A percentile compares a stretch with the other conserved stretches of the same genome.
Evolutionary conservation across 2,888 invertebrate genomes (phyloP).

Genomic region (Agriopis leucophaearia): DNA sequence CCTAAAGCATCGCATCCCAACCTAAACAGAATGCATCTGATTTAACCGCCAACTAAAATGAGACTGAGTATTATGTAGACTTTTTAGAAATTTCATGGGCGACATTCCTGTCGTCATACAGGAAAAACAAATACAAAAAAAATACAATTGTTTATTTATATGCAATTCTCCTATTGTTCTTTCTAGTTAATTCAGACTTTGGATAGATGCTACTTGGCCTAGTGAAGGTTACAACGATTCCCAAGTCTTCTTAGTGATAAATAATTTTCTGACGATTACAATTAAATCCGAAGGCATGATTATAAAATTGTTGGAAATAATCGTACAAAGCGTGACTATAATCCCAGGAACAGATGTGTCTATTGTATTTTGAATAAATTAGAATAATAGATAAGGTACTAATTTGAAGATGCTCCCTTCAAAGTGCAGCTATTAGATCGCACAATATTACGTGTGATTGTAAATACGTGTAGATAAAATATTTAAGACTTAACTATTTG

Average conservation of each 20-base stretch:
- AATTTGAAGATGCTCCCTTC: constrained; percentile 72
- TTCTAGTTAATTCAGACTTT: constrained; percentile 23
- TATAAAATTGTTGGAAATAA: constrained; percentile 62
- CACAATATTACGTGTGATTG: constrained; percentile 71
- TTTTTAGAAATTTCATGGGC: constrained; percentile 70
- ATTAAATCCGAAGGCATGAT: constrained; percentile 27
- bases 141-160: constrained; percentile 32
- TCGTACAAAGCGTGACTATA: constrained; percentile 84
- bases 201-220: constrained; percentile 33
- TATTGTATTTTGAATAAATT: constrained; percentile 63
- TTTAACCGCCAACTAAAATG: constrained; percentile 81
- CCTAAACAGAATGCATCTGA: constrained; percentile 76
- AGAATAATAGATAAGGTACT: constrained; percentile 34
- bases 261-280: constrained; percentile 28
- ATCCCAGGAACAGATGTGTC: constrained; percentile 66
- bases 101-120: constrained; percentile 56
- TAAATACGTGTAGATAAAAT: constrained; percentile 76
- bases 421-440: constrained; percentile 77
- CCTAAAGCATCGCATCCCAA: constrained; percentile 87
- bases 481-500: constrained; percentile 73
- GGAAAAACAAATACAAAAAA: constrained; percentile 57
- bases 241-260: constrained; percentile 28
- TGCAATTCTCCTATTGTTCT: constrained; percentile 17
- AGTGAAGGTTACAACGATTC: constrained; percentile 36
- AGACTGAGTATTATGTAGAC: constrained; percentile 84